phyloP scores from a whole-genome alignment of 2,797 vertebrate species.

The Novumbra hubbsi region DNA sequence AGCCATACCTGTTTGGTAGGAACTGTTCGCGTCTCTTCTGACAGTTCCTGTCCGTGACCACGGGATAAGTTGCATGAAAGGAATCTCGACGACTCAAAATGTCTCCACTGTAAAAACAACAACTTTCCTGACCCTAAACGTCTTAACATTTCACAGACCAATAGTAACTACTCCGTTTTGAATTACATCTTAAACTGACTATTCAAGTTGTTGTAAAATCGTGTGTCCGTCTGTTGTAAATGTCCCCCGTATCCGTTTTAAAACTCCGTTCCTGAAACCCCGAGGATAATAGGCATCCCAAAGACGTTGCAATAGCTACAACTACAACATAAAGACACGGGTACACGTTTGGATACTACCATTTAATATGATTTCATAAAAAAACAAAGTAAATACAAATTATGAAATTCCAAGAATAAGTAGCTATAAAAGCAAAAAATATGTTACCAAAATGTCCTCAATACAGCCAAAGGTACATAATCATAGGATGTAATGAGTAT shows the following conservation, averaged over 20 bases:
- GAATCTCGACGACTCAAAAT: background rate
- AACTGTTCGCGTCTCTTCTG: background rate
- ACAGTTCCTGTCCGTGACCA: background rate
- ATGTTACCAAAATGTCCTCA: background rate
- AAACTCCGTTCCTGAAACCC: background rate
- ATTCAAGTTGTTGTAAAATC: background rate
- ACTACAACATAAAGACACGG: background rate
- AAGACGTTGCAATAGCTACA: background rate
- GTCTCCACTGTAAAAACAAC: too few species aligned
- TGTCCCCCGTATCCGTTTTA: background rate
- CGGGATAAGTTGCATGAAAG: background rate
- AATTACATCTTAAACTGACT: background rate
- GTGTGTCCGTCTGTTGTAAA: background rate
- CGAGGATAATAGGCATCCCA: background rate
- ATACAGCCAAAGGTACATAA: background rate
- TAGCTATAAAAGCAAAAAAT: conserved; percentile 1
- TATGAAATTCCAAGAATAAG: conserved; percentile 23
- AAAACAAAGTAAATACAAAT: conserved; percentile 39
- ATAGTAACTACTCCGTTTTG: background rate
- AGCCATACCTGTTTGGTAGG: background rate
- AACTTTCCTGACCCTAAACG: background rate
- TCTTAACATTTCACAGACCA: background rate
- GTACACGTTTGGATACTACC: conserved; percentile 22
- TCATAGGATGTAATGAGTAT: too few species aligned
- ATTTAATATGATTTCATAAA: conserved; percentile 39